Conservation (phyloP, 2,888 invertebrate species). For the Microctonus aethiopoides region DNA sequence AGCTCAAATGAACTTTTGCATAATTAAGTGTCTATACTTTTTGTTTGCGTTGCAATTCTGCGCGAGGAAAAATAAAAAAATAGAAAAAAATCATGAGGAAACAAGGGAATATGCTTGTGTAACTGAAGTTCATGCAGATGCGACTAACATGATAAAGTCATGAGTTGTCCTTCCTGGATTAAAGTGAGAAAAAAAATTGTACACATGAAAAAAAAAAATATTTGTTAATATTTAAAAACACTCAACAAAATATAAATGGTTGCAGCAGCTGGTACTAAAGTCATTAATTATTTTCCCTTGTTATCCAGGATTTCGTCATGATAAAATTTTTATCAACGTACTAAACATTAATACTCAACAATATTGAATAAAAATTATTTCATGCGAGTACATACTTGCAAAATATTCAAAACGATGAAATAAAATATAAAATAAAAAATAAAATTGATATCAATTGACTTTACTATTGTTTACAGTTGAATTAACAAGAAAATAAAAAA, state of each 20-base stretch:
- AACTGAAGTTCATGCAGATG: background rate
- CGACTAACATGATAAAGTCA: background rate
- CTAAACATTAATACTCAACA: background rate
- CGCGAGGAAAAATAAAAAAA: slow-evolving; percentile 37
- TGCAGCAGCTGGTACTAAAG: background rate
- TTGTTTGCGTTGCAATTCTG: background rate
- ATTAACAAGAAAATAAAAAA: background rate
- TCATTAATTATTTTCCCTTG: background rate
- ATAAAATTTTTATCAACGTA: background rate
- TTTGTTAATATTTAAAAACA: background rate
- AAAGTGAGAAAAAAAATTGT: background rate
- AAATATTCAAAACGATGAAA: background rate
- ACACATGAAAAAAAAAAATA: background rate
- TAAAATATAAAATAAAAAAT: background rate
- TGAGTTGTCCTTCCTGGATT: background rate
- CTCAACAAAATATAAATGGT: background rate
- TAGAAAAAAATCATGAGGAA: background rate
- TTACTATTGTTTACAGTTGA: background rate
- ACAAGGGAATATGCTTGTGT: background rate
- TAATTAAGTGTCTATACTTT: slow-evolving; percentile 50
- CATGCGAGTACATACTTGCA: too few species aligned
- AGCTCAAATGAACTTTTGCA: slow-evolving; percentile 53
- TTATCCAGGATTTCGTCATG: background rate
- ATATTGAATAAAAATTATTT: background rate
- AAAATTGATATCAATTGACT: background rate